Evolutionary conservation across 2,797 vertebrate species (phyloP), one percentile per base, ranked within the genome.

Genomic region (Diceros bicornis): DNA sequence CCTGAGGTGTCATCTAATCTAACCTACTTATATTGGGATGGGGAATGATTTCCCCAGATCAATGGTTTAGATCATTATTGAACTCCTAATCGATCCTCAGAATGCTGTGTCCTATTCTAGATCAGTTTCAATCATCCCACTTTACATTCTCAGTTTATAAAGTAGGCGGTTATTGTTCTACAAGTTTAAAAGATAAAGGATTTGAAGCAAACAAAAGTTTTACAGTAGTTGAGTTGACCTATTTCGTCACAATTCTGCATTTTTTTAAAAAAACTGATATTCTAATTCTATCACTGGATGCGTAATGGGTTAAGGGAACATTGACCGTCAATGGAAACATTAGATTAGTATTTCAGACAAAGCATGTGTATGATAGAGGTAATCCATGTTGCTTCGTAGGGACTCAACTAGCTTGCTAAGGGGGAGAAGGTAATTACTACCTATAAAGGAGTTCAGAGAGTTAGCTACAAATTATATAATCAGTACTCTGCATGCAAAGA

Each of bases 121-220:
- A 79, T 34, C 7, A 55, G 55, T 44, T 78, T 86, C n/a, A 41
- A 16, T 10, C 29, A 74, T 68, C 13, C 41, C 4, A 68, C 18
- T 21, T 50, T 82, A 37, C 27, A 72, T 71, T 92, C 44, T 77
- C 61, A 89, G 23, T 71, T 68, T 90, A 44, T 61, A 82, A 91
- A 82, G 50, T 37, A 71, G 4, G 2, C 27, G 27, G 4, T 78
- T 79, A 4, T 77, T 64, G 6, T 77, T 64, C 47, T 66, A 47
- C 18, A 44, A 71, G 3, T 34, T 95, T 74, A 50, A 88, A 86
- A 86, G 23, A 13, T 44, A 69, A 94, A 27, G 71, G 32, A 94
- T 50, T 29, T 57, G 59, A 89, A 85, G 32, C 83, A 92, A 79
- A 72, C 20, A 85, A 27, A 88, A 66, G 18, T 85, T 87, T 91